Conservation (phyloP, 2,888 invertebrate genomes). For the Eristalis intricaria region DNA sequence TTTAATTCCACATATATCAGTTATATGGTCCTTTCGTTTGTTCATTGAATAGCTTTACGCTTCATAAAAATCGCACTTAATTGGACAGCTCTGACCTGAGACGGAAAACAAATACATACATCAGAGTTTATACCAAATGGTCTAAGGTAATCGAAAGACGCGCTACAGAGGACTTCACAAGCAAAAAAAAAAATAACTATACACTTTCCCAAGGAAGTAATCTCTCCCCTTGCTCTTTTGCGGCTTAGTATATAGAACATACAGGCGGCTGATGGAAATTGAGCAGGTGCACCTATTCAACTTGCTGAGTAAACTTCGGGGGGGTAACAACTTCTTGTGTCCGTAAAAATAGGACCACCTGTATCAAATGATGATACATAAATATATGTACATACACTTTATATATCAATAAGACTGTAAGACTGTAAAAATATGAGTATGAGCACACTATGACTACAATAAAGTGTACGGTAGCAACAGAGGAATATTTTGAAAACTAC, state of each 20-base stretch:
- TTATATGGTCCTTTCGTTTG: conserved; percentile 36
- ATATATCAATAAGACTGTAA: not conserved
- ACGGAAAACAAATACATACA: conserved; percentile 29
- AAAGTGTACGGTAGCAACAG: too few relatives aligned
- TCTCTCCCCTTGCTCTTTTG: conserved; percentile 42
- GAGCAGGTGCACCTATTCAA: conserved; percentile 61
- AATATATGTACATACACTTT: not conserved
- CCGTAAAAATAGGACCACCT: conserved; percentile 49
- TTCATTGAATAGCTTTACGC: conserved; percentile 60
- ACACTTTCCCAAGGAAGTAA: conserved; percentile 63
- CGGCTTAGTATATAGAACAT: conserved; percentile 6
- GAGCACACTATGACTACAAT: too few relatives aligned
- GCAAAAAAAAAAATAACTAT: conserved; percentile 44
- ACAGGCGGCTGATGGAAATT: conserved; percentile 43
- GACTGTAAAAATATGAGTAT: too few relatives aligned
- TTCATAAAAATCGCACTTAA: conserved; percentile 69
- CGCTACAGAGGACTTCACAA: conserved; percentile 60
- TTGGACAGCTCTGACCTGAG: conserved; percentile 56
- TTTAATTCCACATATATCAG: conserved; percentile 31
- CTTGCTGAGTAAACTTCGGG: conserved; percentile 52
- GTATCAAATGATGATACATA: conserved; percentile 43
- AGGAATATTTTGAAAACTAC: too few relatives aligned
- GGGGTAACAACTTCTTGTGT: conserved; percentile 39
- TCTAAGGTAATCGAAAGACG: conserved; percentile 44
- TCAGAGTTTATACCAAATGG: conserved; percentile 16